Evolutionary conservation across 2,797 vertebrate species (phyloP).

Genomic region (Bryconaethiops microstoma): DNA sequence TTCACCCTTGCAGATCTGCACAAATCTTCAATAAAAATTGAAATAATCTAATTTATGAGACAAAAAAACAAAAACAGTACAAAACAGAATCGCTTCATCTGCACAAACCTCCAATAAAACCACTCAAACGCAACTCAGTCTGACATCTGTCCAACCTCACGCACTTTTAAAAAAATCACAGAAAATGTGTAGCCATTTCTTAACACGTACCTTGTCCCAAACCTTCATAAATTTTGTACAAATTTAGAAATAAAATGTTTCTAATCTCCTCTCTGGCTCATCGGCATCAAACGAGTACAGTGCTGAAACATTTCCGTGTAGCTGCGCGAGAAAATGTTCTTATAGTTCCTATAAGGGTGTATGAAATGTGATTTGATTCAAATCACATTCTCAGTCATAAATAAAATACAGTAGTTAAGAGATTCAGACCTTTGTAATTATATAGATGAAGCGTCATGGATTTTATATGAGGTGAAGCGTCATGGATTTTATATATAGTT

Average conservation of each 20-base stretch:
- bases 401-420: no score
- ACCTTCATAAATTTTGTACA: background rate
- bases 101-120: background rate
- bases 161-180: background rate
- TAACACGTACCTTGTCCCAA: background rate
- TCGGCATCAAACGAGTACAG: background rate
- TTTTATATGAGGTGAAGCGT: background rate
- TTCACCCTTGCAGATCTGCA: no score
- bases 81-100: background rate
- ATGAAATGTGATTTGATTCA: background rate
- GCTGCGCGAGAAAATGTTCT: background rate
- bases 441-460: background rate
- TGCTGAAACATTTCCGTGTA: conserved; percentile 39
- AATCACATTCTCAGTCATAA: background rate
- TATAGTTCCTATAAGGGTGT: conserved; percentile 57
- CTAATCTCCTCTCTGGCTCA: background rate
- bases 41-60: no score
- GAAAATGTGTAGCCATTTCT: background rate
- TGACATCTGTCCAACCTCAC: background rate
- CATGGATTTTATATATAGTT: no score
- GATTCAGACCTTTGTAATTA: background rate
- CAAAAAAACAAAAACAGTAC: no score
- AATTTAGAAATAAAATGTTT: background rate
- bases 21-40: no score
- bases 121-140: background rate